Evolutionary conservation across 2,888 invertebrate species (phyloP).

Genomic region (Apamea sordens): DNA sequence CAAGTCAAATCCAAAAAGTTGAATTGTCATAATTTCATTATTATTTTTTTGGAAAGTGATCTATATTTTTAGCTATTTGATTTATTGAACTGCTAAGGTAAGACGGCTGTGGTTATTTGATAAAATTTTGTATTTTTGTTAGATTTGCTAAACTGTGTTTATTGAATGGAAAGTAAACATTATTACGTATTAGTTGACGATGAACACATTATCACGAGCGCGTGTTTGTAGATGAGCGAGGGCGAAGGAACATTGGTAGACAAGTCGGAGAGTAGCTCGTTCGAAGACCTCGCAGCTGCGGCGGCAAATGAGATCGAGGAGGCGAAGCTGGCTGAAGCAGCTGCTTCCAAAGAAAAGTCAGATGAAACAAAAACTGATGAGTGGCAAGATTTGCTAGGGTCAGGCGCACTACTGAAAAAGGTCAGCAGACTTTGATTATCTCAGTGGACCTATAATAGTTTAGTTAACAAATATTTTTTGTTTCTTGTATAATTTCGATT

Average conservation of each 20-base stretch:
- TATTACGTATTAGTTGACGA: slow-evolving; percentile 76
- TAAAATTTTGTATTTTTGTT: slow-evolving; percentile 27
- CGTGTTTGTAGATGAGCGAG: slow-evolving; percentile 86
- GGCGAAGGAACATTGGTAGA: slow-evolving; percentile 87
- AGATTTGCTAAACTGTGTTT: slow-evolving; percentile 21
- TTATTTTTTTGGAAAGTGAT: slow-evolving; percentile 65
- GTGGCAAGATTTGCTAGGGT: slow-evolving; percentile 95
- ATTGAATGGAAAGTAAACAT: slow-evolving; percentile 67
- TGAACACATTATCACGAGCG: slow-evolving; percentile 72
- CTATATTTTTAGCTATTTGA: slow-evolving; percentile 53
- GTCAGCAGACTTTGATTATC: slow-evolving; percentile 68
- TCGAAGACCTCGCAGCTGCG: slow-evolving; percentile 91
- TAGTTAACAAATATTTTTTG: not conserved
- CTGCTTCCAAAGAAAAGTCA: slow-evolving; percentile 78
- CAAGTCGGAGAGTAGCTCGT: slow-evolving; percentile 92
- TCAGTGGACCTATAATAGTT: slow-evolving; percentile 7
- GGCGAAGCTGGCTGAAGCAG: slow-evolving; percentile 85
- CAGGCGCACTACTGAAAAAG: slow-evolving; percentile 92
- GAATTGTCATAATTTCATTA: slow-evolving; percentile 79
- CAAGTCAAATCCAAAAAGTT: slow-evolving; percentile 78
- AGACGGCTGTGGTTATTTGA: slow-evolving; percentile 43
- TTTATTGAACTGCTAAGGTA: slow-evolving; percentile 67
- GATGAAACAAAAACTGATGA: slow-evolving; percentile 85
- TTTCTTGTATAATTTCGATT: slow-evolving; percentile 3
- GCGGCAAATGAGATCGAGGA: slow-evolving; percentile 90